These are phyloP conservation scores for Nothobranchius kuhntae DNA, from an alignment of 2,113 vertebrate species.

Conservation along the genomic window DNA sequence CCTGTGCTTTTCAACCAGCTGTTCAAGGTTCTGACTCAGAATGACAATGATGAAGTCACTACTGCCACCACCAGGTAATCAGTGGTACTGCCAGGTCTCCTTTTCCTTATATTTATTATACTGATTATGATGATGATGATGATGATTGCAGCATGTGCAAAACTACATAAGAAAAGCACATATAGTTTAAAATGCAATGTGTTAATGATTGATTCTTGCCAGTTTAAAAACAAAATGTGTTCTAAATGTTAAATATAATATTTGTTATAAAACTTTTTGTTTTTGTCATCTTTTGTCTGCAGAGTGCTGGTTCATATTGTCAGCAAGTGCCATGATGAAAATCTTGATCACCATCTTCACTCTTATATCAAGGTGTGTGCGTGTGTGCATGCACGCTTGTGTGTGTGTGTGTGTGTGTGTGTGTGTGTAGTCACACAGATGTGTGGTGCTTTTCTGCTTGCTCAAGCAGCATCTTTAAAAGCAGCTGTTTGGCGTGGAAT, in stretches of 20 bases:
- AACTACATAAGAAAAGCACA: neutral
- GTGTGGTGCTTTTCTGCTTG: neutral
- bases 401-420: too few species aligned
- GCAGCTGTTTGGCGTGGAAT: constrained; percentile 20
- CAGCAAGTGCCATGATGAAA: constrained; percentile 94
- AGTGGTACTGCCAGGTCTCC: constrained; percentile 1
- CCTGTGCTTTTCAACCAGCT: constrained; percentile 97
- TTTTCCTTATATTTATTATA: neutral
- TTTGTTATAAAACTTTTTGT: neutral
- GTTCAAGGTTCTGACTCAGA: constrained; percentile 91
- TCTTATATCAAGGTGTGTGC: constrained; percentile 89
- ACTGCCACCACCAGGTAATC: constrained; percentile 89
- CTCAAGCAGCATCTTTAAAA: constrained; percentile 8
- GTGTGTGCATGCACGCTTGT: too few species aligned
- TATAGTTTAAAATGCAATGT: too few species aligned
- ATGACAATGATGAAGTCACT: constrained; percentile 87
- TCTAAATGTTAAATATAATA: neutral
- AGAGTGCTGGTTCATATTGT: constrained; percentile 93
- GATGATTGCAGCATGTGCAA: neutral
- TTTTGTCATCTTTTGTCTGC: constrained; percentile 42
- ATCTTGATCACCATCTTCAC: constrained; percentile 87
- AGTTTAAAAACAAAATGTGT: neutral
- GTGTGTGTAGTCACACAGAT: neutral
- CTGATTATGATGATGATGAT: too few species aligned
- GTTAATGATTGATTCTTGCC: too few species aligned